Conservation (phyloP, 2,888 invertebrate species). For the Cephus rjabovi region DNA sequence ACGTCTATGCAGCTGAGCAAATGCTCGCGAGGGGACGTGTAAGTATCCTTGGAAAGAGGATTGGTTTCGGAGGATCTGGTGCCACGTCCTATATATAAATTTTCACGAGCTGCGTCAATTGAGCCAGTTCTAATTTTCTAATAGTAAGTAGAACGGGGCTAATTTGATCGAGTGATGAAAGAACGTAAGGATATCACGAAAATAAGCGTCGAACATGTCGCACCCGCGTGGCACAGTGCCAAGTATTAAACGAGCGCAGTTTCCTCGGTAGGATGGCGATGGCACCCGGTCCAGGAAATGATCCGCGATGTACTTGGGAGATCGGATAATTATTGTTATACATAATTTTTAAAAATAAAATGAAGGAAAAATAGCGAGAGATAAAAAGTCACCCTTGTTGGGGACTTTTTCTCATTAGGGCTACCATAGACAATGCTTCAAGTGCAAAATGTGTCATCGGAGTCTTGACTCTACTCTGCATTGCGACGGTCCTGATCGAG, state of each 20-base stretch:
- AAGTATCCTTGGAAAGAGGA: constrained; percentile 63
- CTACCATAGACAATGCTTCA: constrained; percentile 92
- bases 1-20: constrained; percentile 91
- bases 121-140: neutral
- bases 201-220: neutral
- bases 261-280: neutral
- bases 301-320: neutral
- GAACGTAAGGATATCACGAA: neutral
- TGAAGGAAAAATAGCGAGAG: neutral
- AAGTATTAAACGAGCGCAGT: neutral
- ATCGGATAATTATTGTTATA: neutral
- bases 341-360: neutral
- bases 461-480: constrained; percentile 89
- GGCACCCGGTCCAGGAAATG: neutral
- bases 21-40: constrained; percentile 92
- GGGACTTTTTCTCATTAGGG: constrained; percentile 72
- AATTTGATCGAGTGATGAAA: neutral
- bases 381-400: constrained; percentile 42
- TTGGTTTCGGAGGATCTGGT: neutral
- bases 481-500: constrained; percentile 92
- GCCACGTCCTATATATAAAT: neutral
- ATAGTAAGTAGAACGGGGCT: neutral
- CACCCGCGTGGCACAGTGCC: neutral
- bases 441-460: constrained; percentile 86
- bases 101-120: neutral